Evolutionary conservation across 2,797 vertebrate genomes (phyloP).

Genomic region (Halcyon leucocephala): DNA sequence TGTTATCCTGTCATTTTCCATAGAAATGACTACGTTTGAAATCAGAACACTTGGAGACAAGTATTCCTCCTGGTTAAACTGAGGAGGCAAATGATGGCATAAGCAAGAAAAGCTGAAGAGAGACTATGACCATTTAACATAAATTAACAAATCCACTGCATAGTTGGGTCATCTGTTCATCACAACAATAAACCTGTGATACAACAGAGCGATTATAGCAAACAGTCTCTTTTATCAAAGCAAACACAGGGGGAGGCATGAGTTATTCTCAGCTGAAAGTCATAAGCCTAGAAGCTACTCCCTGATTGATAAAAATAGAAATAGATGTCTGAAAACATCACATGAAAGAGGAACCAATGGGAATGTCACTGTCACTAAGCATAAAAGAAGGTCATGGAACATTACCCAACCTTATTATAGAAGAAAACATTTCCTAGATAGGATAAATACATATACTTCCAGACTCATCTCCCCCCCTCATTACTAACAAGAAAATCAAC

Average conservation of each 20-base stretch:
- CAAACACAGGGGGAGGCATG: neutral
- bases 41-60: neutral
- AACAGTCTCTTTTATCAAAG: neutral
- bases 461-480: neutral
- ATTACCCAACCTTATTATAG: neutral
- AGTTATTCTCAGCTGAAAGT: constrained; percentile 57
- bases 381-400: neutral
- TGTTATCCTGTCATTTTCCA: neutral
- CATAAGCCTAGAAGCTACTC: constrained; percentile 48
- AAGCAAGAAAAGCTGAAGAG: neutral
- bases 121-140: neutral
- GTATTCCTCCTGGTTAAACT: neutral
- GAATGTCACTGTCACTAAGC: neutral
- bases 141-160: neutral
- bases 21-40: neutral
- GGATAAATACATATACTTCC: neutral
- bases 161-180: neutral
- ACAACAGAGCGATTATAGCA: neutral
- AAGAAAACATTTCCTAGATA: neutral
- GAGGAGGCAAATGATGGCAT: neutral
- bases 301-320: constrained; percentile 44
- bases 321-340: constrained; percentile 53
- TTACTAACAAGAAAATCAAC: neutral
- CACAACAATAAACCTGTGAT: neutral
- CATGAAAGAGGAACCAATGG: constrained; percentile 42